Evolutionary conservation across 2,888 invertebrate genomes (phyloP).

Genomic region (Pantelozetes paolii): DNA sequence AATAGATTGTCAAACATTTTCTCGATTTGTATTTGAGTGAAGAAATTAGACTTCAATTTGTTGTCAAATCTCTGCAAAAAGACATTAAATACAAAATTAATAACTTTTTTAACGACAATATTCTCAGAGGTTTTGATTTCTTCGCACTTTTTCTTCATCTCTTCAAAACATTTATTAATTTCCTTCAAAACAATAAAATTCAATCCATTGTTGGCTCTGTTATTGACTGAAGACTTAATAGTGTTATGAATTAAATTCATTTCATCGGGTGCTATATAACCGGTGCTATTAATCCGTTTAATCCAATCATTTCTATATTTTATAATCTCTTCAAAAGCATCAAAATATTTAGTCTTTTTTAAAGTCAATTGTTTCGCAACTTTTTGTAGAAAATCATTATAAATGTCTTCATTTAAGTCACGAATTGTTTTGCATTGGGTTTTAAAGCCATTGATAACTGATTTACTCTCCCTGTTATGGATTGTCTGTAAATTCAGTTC

Average conservation of each 20-base stretch:
- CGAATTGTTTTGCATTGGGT: no score
- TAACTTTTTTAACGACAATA: not conserved
- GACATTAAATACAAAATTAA: not conserved
- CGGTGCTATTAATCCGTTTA: not conserved
- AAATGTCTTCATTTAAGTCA: no score
- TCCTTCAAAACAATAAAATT: not conserved
- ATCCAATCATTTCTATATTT: not conserved
- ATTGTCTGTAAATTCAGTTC: no score
- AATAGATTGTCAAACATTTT: not conserved
- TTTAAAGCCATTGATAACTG: no score
- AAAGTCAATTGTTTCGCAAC: not conserved
- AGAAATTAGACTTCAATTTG: not conserved
- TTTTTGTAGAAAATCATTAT: no score
- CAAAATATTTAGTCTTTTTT: not conserved
- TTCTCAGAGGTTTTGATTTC: not conserved
- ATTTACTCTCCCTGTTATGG: no score
- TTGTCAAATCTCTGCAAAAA: not conserved
- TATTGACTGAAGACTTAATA: not conserved
- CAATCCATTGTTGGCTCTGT: not conserved
- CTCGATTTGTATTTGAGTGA: not conserved
- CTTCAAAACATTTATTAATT: not conserved
- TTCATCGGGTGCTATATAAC: not conserved
- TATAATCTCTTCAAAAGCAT: not conserved
- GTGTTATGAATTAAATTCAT: not conserved
- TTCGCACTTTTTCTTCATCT: not conserved